Conservation (phyloP, 1,140 invertebrate species). For the Scaptomyza graminum region DNA sequence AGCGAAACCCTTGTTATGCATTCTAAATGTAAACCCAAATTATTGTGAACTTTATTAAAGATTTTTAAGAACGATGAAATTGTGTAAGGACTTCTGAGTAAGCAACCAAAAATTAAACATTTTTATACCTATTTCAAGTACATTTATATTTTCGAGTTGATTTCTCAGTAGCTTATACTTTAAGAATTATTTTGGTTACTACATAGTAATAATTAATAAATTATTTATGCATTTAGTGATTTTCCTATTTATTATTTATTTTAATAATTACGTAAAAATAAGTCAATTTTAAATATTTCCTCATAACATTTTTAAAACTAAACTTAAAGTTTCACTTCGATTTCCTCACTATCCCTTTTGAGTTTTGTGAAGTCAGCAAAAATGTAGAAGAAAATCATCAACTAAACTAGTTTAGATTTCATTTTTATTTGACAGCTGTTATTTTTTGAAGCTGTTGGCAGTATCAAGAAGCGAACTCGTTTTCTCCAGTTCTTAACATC, state of each 20-base stretch:
- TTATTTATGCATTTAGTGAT: too few species aligned
- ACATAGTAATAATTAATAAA: too few species aligned
- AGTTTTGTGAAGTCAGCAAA: conserved; percentile 2
- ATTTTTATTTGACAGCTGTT: conserved; percentile 22
- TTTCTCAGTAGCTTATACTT: too few species aligned
- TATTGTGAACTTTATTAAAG: background rate
- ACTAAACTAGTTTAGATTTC: conserved; percentile 13
- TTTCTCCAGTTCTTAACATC: background rate
- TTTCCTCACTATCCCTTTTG: background rate
- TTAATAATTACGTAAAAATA: too few species aligned
- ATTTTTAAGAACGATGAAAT: background rate
- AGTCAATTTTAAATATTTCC: too few species aligned
- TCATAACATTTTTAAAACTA: background rate
- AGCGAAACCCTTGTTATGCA: conserved; percentile 6
- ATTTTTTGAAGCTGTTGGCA: background rate
- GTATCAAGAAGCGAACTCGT: conserved; percentile 1
- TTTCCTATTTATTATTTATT: too few species aligned
- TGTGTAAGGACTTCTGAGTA: too few species aligned
- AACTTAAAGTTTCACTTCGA: background rate
- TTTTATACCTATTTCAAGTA: too few species aligned
- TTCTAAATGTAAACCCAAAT: background rate
- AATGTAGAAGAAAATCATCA: background rate
- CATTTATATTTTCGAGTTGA: too few species aligned
- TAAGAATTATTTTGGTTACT: too few species aligned
- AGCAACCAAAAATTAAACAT: too few species aligned